Percentiles rank a stretch among this genome's conserved stretches.
These are phyloP conservation scores for Clanis bilineata DNA, from an alignment of 2,888 invertebrate species.

Conservation along the genomic window DNA sequence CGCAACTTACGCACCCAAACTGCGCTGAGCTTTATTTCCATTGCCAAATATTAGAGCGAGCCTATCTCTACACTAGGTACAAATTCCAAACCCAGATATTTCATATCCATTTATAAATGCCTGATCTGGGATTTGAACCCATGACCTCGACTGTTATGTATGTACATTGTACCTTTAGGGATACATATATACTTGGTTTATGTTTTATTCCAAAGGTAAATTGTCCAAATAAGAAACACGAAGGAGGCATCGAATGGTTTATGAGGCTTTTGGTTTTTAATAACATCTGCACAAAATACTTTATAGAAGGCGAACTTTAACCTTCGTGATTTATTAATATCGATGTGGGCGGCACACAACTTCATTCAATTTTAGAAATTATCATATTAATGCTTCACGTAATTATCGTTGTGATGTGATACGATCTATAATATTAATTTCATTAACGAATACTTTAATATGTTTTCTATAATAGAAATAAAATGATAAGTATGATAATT, in stretches of 20 bases:
- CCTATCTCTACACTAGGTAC: no score
- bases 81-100: no score
- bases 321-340: conserved; percentile 27
- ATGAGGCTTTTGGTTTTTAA: background rate
- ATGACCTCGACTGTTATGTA: no score
- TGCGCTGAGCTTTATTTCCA: no score
- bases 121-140: no score
- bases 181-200: background rate
- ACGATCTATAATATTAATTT: conserved; percentile 6
- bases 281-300: background rate
- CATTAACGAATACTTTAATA: conserved; percentile 7
- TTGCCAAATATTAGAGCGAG: no score
- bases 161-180: no score
- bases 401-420: background rate
- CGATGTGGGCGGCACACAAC: conserved; percentile 32
- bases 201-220: no score
- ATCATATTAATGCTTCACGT: conserved; percentile 30
- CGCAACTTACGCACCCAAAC: no score
- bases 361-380: conserved; percentile 39
- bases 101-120: no score
- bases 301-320: conserved; percentile 23
- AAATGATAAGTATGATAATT: conserved; percentile 1
- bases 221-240: background rate
- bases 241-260: background rate
- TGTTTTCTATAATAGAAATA: background rate